Evolutionary conservation across 2,888 invertebrate species (phyloP), one percentile per base, ranked within the genome.

Genomic region (Siphlonurus alternatus): DNA sequence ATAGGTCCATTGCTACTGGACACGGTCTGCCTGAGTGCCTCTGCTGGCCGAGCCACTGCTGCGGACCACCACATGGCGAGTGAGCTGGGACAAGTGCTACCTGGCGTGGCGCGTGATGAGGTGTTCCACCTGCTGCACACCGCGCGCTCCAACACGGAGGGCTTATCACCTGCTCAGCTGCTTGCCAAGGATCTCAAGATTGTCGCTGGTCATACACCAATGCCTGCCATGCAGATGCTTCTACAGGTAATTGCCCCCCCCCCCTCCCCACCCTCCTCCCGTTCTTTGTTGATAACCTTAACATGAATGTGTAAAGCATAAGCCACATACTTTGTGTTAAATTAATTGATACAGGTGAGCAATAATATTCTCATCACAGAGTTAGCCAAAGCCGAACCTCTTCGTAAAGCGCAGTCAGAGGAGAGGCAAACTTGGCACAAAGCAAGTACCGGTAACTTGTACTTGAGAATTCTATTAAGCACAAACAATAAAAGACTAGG

Each of bases 1-100:
- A 59, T 73, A 89, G 89, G 83, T 54, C 82, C 89, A 0, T 92
- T 93, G 66, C 74, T 93, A 60, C 76, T 89, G 69, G 93, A 93
- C 72, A 92, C 93, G 0, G 83, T 86, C 0, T 91, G 89, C 71
- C 84, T 92, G 69, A 84, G 84, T 0, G 77, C 78, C 38, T 78
- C 81, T 23, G 84, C 87, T 0, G 82, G 84, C 61, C 84, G 87
- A 68, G 84, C 82, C 0, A 89, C 85, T 0, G 76, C 80, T 0
- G 78, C 82, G 61, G 93, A 93, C 71, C 71, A 38, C 38, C 38
- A 38, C 38, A 38, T 38, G 5, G 38, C 38, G 5, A 15, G 15
- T 5, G 38, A 38, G 38, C 38, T 38, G 38, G 5, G 7, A 38
- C 38, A 15, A 38, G 38, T 38, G 38, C 15, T 38, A 15, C 38